Percentiles rank a stretch among this genome's conserved stretches.
Evolutionary conservation across 2,797 vertebrate genomes (phyloP).

Genomic region (Sebastes diploproa): DNA sequence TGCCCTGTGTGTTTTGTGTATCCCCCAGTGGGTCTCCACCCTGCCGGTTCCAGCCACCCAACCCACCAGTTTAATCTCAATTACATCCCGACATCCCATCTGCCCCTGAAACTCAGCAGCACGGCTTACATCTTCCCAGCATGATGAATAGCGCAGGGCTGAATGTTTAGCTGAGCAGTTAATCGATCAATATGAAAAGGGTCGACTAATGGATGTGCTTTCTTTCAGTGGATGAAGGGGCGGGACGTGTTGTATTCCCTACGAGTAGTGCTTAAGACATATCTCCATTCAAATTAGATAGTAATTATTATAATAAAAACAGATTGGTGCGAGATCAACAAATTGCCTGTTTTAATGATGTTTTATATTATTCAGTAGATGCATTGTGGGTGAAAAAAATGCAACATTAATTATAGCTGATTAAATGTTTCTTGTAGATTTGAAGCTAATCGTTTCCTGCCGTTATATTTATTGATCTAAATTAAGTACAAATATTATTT

Average conservation of each 20-base stretch:
- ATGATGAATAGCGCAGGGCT: conserved; percentile 75
- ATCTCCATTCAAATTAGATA: conserved; percentile 21
- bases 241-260: conserved; percentile 31
- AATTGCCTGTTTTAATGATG: neutral
- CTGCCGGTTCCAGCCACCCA: conserved; percentile 51
- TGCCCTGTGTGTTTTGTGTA: conserved; percentile 34
- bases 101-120: conserved; percentile 68
- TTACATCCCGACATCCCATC: conserved; percentile 67
- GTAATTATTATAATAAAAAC: neutral
- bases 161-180: conserved; percentile 77
- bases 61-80: conserved; percentile 76
- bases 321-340: neutral
- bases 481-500: neutral
- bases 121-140: conserved; percentile 60
- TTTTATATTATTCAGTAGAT: neutral
- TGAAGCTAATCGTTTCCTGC: neutral
- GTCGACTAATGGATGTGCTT: conserved; percentile 76
- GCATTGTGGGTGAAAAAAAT: neutral
- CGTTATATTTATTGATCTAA: neutral
- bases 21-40: conserved; percentile 53
- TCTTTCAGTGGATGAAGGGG: conserved; percentile 67
- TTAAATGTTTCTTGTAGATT: neutral
- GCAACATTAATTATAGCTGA: neutral
- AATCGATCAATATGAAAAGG: conserved; percentile 79
- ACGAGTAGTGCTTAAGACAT: conserved; percentile 21